Base-by-base conservation (phyloP, 2,888 invertebrate genomes). In the Dolichomitus sp. region DNA sequence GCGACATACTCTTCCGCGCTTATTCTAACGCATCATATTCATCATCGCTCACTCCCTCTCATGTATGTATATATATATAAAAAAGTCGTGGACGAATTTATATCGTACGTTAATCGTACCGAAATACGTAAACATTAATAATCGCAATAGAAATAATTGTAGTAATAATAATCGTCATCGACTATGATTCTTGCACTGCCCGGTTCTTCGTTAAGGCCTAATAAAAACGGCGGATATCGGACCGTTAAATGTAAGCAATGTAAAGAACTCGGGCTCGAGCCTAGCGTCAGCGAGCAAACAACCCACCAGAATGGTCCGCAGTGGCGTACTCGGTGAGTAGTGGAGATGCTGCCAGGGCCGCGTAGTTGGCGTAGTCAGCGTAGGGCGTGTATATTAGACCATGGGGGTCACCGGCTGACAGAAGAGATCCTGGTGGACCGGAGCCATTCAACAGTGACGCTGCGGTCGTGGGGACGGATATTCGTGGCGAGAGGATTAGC, bases 271-370 rank as follows among this genome's bases (percentile, higher is more conserved):
- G 84, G 83, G 85, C 86, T 87, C 95, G 94, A 86, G 94, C 94
- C 95, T 95, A 95, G 93, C 95, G 93, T 97, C 96, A 97, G 95
- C 97, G 96, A 95, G 97, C 97, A 95, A 97, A 97, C 95, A 97
- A 97, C 98, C 98, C 98, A 98, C 98, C 98, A 96, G 98, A 97
- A 96, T 98, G 98, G 95, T 98, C 98, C 93, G 98, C 97, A 88
- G 96, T 95, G 89, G 97, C 96, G 95, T 98, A 97, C 94, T 97
- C 97, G 89, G 97, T 96, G 94, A 97, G 96, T 89, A 97, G 95
- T 87, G 97, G 98, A 90, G 97, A 97, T 79, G 96, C 96, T 81
- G 95, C 95, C 90, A 98, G 95, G 83, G 98, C 97, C 19, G 98
- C 97, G 94, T 98, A 98, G 94, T 98, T 97, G 93, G 97, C 97